These are phyloP conservation scores for Colletes latitarsis DNA, from an alignment of 1,140 invertebrate species.

Conservation along the genomic window DNA sequence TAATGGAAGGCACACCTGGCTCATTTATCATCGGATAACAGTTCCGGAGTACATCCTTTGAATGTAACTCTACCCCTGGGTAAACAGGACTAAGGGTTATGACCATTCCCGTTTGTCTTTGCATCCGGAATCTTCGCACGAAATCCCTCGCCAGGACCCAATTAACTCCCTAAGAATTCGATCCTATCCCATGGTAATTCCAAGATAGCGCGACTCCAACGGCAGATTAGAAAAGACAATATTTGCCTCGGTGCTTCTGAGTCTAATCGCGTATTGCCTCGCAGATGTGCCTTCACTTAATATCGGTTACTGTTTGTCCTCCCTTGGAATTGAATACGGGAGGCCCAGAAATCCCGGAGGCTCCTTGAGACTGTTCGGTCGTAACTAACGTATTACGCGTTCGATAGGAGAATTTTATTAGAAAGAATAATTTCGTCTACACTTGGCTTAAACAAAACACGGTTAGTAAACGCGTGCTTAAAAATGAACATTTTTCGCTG, in stretches of 20 bases:
- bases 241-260: conserved; percentile 61
- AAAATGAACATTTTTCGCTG: no score
- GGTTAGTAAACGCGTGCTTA: no score
- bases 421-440: no score
- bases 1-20: conserved; percentile 33
- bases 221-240: conserved; percentile 68
- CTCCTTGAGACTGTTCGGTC: background rate
- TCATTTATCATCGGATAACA: conserved; percentile 52
- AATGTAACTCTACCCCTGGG: conserved; percentile 52
- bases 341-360: background rate
- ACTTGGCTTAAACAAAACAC: no score
- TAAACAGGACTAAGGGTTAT: conserved; percentile 66
- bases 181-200: conserved; percentile 73
- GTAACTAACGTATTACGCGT: background rate
- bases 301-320: conserved; percentile 61
- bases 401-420: no score
- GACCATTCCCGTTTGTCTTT: conserved; percentile 63
- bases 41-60: conserved; percentile 60
- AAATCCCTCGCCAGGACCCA: conserved; percentile 69
- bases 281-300: conserved; percentile 65
- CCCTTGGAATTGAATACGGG: conserved; percentile 30
- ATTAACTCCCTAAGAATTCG: conserved; percentile 74
- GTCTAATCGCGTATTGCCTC: conserved; percentile 62
- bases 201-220: conserved; percentile 67
- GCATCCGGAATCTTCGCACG: conserved; percentile 62